Evolutionary conservation across 2,888 invertebrate species (phyloP).

Genomic region (Drosophila nr. fundita): DNA sequence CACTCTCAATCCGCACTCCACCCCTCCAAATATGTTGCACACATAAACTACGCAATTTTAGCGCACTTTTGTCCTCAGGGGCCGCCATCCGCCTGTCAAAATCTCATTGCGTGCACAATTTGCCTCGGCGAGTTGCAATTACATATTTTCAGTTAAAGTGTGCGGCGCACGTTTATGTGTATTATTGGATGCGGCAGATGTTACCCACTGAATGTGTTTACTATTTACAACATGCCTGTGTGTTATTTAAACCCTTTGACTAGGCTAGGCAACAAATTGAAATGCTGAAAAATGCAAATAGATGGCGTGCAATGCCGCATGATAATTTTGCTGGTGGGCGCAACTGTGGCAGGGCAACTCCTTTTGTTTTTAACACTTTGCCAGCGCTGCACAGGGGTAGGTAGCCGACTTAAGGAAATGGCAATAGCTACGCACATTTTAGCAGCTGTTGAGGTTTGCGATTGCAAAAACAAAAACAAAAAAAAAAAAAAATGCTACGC

Average conservation of each 20-base stretch:
- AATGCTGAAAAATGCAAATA: slow-evolving; percentile 67
- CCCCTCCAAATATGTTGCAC: background rate
- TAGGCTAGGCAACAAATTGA: slow-evolving; percentile 56
- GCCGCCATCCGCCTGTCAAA: slow-evolving; percentile 57
- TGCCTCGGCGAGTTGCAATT: slow-evolving; percentile 62
- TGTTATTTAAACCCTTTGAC: slow-evolving; percentile 30
- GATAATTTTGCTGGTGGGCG: slow-evolving; percentile 67
- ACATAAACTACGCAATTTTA: slow-evolving; percentile 73
- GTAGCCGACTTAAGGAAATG: slow-evolving; percentile 53
- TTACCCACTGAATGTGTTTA: slow-evolving; percentile 52
- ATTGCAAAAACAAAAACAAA: slow-evolving; percentile 43
- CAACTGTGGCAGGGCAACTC: slow-evolving; percentile 49
- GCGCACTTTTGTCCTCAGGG: slow-evolving; percentile 45
- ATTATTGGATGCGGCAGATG: slow-evolving; percentile 59
- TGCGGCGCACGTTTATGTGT: slow-evolving; percentile 33
- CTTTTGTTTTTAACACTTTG: slow-evolving; percentile 80
- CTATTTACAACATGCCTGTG: slow-evolving; percentile 8
- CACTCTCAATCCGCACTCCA: background rate
- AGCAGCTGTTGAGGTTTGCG: slow-evolving; percentile 76
- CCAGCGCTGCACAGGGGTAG: slow-evolving; percentile 52
- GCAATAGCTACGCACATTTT: slow-evolving; percentile 76
- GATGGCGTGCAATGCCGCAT: slow-evolving; percentile 67
- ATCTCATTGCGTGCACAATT: slow-evolving; percentile 65
- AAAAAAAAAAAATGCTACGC: slow-evolving; percentile 19
- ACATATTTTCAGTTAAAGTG: slow-evolving; percentile 54